phyloP scores from a whole-genome alignment of 2,113 vertebrate genomes.

The Syngnathus floridae region DNA sequence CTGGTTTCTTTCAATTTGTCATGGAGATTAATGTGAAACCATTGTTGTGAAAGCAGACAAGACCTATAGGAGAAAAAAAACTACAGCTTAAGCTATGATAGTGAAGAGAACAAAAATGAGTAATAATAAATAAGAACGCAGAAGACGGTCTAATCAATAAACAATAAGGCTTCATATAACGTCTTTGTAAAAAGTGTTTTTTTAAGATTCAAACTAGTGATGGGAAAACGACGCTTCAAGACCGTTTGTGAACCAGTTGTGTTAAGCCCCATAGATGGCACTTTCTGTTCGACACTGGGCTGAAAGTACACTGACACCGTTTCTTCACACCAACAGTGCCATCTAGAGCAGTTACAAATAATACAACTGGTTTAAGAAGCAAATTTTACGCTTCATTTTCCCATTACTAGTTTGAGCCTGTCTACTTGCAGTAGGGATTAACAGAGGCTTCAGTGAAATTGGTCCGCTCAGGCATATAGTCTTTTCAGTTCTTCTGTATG shows the following conservation, averaged over 20 bases:
- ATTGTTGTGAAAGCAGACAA: conserved; percentile 33
- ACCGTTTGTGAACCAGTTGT: conserved; percentile 3
- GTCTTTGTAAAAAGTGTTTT: conserved; percentile 53
- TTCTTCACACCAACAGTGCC: no score
- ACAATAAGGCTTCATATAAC: conserved; percentile 84
- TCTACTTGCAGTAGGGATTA: conserved; percentile 28
- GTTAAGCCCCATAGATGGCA: no score
- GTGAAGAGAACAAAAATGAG: conserved; percentile 24
- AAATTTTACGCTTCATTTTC: no score
- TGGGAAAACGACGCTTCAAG: no score
- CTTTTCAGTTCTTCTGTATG: not conserved
- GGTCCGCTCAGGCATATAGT: conserved; percentile 72
- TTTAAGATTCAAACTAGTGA: conserved; percentile 1
- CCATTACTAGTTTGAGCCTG: conserved; percentile 29
- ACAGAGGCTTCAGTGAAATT: conserved; percentile 68
- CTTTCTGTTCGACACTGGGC: no score
- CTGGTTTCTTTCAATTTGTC: conserved; percentile 31
- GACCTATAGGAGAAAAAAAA: conserved; percentile 32
- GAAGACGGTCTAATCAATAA: conserved; percentile 55
- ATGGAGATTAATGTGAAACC: conserved; percentile 35
- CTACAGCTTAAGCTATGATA: conserved; percentile 48
- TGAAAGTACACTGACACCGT: no score
- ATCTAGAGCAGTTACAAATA: no score
- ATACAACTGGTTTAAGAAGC: no score
- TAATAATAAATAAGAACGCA: conserved; percentile 64